Evolutionary conservation across 2,888 invertebrate genomes (phyloP).

Genomic region (Drosophila subquinaria): DNA sequence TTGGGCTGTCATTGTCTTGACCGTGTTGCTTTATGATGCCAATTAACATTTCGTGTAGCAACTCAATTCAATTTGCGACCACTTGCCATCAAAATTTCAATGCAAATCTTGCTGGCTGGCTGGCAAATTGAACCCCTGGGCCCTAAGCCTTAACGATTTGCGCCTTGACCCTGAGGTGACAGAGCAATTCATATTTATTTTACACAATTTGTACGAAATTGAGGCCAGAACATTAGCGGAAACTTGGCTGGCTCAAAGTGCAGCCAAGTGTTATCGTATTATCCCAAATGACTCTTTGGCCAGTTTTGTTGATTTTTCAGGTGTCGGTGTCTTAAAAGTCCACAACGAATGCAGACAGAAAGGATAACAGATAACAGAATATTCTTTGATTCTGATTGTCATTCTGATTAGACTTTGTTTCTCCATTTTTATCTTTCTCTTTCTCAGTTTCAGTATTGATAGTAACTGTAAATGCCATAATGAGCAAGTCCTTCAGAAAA

Average conservation of each 20-base stretch:
- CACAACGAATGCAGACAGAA: conserved; percentile 7
- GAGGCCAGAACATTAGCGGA: conserved; percentile 8
- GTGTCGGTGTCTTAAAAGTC: not conserved
- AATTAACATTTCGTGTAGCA: conserved; percentile 60
- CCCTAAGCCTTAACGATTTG: conserved; percentile 21
- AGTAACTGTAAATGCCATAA: conserved; percentile 10
- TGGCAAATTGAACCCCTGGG: conserved; percentile 47
- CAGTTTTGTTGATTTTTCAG: not conserved
- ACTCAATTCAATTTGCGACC: conserved; percentile 43
- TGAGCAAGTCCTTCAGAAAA: conserved; percentile 5
- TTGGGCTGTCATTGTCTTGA: conserved; percentile 43
- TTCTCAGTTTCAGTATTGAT: not conserved
- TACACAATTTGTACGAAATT: conserved; percentile 45
- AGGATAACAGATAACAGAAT: not conserved
- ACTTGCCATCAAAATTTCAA: conserved; percentile 39
- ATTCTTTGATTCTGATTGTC: not conserved
- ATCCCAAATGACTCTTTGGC: conserved; percentile 4
- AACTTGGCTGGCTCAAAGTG: conserved; percentile 1
- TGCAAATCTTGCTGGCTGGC: conserved; percentile 28
- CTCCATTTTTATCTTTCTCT: not conserved
- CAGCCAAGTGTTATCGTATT: not conserved
- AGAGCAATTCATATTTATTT: conserved; percentile 55
- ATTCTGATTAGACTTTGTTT: not conserved
- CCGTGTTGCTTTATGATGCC: conserved; percentile 51
- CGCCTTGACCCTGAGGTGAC: conserved; percentile 24